Conservation (phyloP, 2,113 vertebrate genomes). For the Myotis lucifugus region DNA sequence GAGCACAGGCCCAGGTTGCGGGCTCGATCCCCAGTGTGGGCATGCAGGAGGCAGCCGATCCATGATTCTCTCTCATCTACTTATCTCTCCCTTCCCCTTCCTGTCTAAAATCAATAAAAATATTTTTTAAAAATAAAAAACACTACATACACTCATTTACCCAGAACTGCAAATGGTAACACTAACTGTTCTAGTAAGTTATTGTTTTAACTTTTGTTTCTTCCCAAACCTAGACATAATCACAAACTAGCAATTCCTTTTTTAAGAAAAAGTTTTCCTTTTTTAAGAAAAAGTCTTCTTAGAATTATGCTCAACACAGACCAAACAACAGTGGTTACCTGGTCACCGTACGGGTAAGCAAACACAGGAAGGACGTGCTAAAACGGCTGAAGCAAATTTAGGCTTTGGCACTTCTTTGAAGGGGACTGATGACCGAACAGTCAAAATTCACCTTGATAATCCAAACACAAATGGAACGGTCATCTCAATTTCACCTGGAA, state of each 20-base stretch:
- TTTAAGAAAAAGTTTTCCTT: neutral
- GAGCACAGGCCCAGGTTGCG: too few species aligned
- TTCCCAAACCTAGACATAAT: slow-evolving; percentile 6
- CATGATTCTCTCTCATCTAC: too few species aligned
- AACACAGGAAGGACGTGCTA: slow-evolving; percentile 57
- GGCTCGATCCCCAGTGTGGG: too few species aligned
- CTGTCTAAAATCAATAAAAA: too few species aligned
- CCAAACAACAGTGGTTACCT: neutral
- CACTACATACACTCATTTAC: neutral
- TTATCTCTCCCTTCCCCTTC: too few species aligned
- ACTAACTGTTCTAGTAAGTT: neutral
- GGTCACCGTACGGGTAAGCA: neutral
- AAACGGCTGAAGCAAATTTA: slow-evolving; percentile 7
- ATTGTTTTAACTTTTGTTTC: neutral
- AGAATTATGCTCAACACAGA: neutral
- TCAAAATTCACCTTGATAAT: neutral
- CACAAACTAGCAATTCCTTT: neutral
- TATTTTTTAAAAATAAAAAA: neutral
- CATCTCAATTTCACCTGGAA: neutral
- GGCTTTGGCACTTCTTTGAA: slow-evolving; percentile 30
- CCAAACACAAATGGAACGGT: neutral
- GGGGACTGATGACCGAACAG: neutral
- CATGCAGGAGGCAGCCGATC: too few species aligned
- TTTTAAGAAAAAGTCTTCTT: slow-evolving; percentile 7
- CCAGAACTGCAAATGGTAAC: neutral